phyloP scores from a whole-genome alignment of 2,797 vertebrate species.

The Streptopelia turtur region DNA sequence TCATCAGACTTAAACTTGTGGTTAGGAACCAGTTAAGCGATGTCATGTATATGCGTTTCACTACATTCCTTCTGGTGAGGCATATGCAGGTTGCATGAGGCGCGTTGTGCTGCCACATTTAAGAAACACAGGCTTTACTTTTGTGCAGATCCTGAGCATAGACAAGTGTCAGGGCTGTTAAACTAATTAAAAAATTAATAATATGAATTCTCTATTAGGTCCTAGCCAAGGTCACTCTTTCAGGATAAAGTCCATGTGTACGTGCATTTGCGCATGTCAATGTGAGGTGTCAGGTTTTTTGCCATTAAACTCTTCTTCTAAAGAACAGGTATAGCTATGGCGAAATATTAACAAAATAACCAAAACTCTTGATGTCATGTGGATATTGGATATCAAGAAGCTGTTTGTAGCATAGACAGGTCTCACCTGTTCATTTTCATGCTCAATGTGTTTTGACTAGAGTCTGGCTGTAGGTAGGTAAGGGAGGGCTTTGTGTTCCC shows the following conservation, averaged over 20 bases:
- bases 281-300: neutral
- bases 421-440: fast-evolving
- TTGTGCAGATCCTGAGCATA: neutral
- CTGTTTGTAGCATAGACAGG: neutral
- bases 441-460: neutral
- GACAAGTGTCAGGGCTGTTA: neutral
- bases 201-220: fast-evolving
- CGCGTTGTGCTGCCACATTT: fast-evolving
- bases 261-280: fast-evolving
- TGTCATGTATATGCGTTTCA: neutral
- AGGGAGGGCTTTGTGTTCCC: neutral
- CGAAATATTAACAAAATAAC: neutral
- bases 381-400: neutral
- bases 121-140: neutral
- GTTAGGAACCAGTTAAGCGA: neutral
- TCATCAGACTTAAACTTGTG: neutral
- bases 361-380: neutral
- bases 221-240: neutral
- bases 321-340: neutral
- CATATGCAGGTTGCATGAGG: fast-evolving
- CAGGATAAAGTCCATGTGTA: neutral
- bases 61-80: neutral
- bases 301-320: neutral
- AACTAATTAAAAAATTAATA: neutral
- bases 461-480: neutral